These are phyloP conservation scores for Meta bourneti DNA, from an alignment of 2,888 invertebrate genomes.

Conservation along the genomic window DNA sequence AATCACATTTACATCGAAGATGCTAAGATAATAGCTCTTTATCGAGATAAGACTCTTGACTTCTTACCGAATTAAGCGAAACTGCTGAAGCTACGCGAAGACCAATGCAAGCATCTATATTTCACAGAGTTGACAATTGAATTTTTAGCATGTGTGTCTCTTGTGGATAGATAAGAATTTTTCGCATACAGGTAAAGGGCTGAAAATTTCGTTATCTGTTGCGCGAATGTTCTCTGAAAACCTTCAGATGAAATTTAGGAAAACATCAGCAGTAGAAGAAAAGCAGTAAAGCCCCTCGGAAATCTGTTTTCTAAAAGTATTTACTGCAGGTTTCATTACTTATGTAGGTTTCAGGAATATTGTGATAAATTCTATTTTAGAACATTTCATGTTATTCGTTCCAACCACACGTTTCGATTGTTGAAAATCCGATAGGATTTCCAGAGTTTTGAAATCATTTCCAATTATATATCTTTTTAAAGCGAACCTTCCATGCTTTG, in stretches of 20 bases:
- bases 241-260: not conserved
- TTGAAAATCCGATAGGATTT: no score
- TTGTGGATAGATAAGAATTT: not conserved
- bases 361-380: not conserved
- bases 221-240: not conserved
- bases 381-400: not conserved
- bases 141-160: not conserved
- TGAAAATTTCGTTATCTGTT: constrained; percentile 22
- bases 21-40: no score
- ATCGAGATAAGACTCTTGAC: no score
- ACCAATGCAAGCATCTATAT: no score
- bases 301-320: constrained; percentile 15
- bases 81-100: no score
- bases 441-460: no score
- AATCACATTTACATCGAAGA: no score
- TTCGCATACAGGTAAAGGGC: not conserved
- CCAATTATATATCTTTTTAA: no score
- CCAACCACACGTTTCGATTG: not conserved
- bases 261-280: not conserved
- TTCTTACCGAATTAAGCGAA: no score
- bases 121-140: not conserved
- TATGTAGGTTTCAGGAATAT: not conserved
- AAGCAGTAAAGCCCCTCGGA: not conserved
- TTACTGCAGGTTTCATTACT: not conserved
- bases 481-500: no score